A percentile compares a stretch with the other conserved stretches of the same genome.
Conservation (phyloP, 1,140 invertebrate genomes). For the Diachasmimorpha longicaudata region DNA sequence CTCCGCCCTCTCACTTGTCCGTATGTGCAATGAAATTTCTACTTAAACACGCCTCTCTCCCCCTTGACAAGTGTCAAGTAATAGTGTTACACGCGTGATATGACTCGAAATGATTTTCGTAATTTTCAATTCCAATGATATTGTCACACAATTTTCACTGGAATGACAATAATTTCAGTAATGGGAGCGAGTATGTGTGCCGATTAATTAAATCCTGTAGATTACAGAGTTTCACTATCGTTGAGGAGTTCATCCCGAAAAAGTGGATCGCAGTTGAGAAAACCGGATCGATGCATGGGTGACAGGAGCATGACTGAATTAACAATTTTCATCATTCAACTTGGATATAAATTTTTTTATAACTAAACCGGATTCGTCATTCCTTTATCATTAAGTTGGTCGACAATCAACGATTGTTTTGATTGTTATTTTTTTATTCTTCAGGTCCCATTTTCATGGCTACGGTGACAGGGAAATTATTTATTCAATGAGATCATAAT, state of each 20-base stretch:
- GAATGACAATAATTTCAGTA: neutral
- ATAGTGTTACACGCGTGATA: neutral
- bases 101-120: neutral
- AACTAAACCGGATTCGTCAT: too few relatives aligned
- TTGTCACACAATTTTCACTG: neutral
- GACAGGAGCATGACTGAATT: neutral
- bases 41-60: constrained; percentile 31
- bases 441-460: too few relatives aligned
- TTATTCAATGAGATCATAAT: too few relatives aligned
- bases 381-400: too few relatives aligned
- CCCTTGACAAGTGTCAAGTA: neutral
- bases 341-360: neutral
- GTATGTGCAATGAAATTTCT: constrained; percentile 45
- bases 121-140: neutral
- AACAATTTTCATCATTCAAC: neutral
- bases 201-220: constrained; percentile 9
- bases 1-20: constrained; percentile 33
- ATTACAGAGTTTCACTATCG: constrained; percentile 24
- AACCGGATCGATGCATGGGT: constrained; percentile 14
- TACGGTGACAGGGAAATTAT: too few relatives aligned
- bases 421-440: too few relatives aligned
- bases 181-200: neutral
- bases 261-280: constrained; percentile 3
- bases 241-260: neutral
- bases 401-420: too few relatives aligned